Base-by-base conservation (phyloP, 2,113 vertebrate genomes). In the Menidia beryllina region DNA sequence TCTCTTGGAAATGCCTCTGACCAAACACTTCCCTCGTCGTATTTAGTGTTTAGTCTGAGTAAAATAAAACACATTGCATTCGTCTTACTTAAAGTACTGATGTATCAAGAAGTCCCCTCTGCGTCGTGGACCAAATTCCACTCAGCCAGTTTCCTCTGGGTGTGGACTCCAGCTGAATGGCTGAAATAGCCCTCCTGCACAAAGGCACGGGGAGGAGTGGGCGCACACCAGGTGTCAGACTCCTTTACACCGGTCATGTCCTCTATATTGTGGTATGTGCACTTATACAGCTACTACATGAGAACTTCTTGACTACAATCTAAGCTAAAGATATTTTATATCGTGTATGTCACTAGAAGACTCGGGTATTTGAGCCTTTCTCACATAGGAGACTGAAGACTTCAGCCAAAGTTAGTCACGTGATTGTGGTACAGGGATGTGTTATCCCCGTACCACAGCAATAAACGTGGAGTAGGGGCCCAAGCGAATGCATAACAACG, bases 81-180 rank as follows among this genome's bases (percentile, higher is more conserved):
- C 0, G 1, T 34, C 41, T 43, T 62, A 0, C 1, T 25, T 53
- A 4, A 36, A 21, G 20, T 2, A 3, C 53, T 14, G 47, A 3
- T 43, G 34, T 60, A 69, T 49, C 1, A 67, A 30, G 61, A 23
- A 62, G n/a, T n/a, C n/a, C n/a, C n/a, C n/a, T n/a, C n/a, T n/a
- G n/a, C n/a, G n/a, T n/a, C n/a, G n/a, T n/a, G n/a, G n/a, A 71
- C 62, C 65, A 76, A 60, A 54, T 54, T 78, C 62, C 59, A 61
- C 54, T 45, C 36, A 66, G 17, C 73, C 50, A 81, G 23, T 69
- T 69, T 90, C 68, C 60, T 17, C 3, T 3, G 72, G 82, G 70
- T 83, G 77, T 81, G 83, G 75, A 62, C 63, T 56, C 12, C 36
- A 57, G 19, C 0, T 65, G 55, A 85, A 70, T 25, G 54, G 52